Percentiles rank a stretch among this genome's conserved stretches.
These are phyloP conservation scores for Dermochelys coriacea DNA, from an alignment of 2,797 vertebrate species.

Conservation along the genomic window DNA sequence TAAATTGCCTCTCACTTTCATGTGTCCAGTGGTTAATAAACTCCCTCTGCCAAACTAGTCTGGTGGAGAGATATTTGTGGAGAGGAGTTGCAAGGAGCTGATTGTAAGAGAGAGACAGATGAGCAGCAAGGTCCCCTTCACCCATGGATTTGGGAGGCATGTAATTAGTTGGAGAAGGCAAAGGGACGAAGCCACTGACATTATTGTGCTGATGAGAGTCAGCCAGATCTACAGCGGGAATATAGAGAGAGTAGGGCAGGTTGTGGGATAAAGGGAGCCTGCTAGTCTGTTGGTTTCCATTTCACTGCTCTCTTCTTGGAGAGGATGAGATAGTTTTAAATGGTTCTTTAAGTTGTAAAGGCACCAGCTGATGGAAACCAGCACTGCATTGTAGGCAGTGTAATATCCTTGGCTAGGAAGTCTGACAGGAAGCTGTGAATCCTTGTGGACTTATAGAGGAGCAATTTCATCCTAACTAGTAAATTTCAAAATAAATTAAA, in stretches of 20 bases:
- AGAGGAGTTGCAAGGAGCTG: background rate
- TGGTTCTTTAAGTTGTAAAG: background rate
- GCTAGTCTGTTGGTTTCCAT: background rate
- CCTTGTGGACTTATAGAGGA: background rate
- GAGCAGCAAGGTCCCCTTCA: background rate
- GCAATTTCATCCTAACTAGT: background rate
- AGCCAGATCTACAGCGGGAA: background rate
- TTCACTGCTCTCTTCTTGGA: background rate
- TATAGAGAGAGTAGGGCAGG: background rate
- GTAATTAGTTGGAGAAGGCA: background rate
- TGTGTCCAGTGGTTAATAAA: background rate
- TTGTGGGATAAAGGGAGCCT: background rate
- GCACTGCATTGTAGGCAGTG: background rate
- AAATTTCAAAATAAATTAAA: background rate
- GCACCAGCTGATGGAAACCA: background rate
- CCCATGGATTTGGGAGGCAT: background rate
- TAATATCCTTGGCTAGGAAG: background rate
- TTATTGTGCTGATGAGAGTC: background rate
- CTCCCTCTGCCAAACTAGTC: background rate
- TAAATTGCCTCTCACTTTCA: background rate
- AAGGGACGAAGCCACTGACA: background rate
- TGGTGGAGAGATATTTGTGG: background rate
- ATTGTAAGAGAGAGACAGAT: background rate
- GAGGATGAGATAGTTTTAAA: background rate
- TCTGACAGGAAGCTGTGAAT: background rate